phyloP scores from a whole-genome alignment of 2,888 invertebrate genomes.

The Aporophyla nigra region DNA sequence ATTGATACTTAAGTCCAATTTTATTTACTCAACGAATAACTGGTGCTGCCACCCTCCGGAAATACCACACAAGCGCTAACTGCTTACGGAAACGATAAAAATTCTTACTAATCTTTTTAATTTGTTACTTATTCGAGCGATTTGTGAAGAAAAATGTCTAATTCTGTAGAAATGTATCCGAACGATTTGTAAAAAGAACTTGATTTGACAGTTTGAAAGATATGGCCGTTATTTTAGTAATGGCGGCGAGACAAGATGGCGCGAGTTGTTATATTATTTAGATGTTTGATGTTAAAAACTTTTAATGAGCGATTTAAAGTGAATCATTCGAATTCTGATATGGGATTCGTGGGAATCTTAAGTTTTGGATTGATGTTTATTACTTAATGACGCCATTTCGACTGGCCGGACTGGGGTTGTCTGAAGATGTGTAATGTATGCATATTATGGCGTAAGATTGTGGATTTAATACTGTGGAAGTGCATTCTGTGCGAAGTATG shows the following conservation, averaged over 20 bases:
- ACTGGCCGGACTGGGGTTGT: conserved; percentile 6
- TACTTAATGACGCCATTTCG: conserved; percentile 33
- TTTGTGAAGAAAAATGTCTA: conserved; percentile 68
- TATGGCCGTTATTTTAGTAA: conserved; percentile 66
- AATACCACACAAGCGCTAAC: conserved; percentile 72
- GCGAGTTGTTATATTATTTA: conserved; percentile 34
- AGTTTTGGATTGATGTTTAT: conserved; percentile 34
- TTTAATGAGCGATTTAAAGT: conserved; percentile 46
- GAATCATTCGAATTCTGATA: conserved; percentile 39
- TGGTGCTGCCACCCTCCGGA: conserved; percentile 68
- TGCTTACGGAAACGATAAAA: conserved; percentile 82
- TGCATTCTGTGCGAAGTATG: no score
- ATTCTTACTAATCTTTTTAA: conserved; percentile 76
- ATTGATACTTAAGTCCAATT: conserved; percentile 62
- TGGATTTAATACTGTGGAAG: no score
- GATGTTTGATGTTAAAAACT: conserved; percentile 57
- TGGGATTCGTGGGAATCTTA: conserved; percentile 41
- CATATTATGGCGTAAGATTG: background rate
- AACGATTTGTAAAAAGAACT: conserved; percentile 58
- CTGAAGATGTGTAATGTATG: conserved; percentile 12
- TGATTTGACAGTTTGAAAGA: conserved; percentile 64
- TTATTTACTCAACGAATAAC: conserved; percentile 57
- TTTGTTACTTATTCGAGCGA: conserved; percentile 70
- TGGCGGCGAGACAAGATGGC: conserved; percentile 59
- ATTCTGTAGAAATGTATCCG: conserved; percentile 47